Conservation (phyloP, 2,113 vertebrate species). For the Irena cyanogastra region DNA sequence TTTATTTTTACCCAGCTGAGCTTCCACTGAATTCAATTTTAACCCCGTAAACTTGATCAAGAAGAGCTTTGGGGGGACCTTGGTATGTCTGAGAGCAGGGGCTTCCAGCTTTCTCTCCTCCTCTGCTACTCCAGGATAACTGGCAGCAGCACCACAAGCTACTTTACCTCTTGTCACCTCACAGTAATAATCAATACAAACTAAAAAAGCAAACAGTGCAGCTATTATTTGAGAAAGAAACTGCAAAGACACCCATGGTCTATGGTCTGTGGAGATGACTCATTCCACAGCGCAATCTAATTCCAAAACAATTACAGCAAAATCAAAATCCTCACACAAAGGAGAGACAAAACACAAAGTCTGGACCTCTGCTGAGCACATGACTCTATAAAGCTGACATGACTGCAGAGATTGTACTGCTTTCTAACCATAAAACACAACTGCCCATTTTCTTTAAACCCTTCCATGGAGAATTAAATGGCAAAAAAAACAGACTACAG, state of each 20-base stretch:
- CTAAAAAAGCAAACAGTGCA: not conserved
- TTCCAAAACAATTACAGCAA: conserved; percentile 53
- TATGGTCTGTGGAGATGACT: conserved; percentile 45
- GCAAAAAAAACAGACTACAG: not conserved
- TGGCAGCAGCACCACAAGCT: not conserved
- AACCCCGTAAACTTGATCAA: not conserved
- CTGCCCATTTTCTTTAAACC: not conserved
- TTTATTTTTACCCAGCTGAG: not conserved
- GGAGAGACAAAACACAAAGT: not conserved
- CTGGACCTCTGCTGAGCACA: conserved; percentile 14
- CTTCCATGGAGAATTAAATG: not conserved
- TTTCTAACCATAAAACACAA: not conserved
- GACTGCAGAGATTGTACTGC: not conserved
- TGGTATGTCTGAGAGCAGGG: not conserved
- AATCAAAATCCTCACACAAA: conserved; percentile 37
- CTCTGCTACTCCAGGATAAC: not conserved
- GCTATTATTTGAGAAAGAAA: conserved; percentile 18
- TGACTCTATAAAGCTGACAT: not conserved
- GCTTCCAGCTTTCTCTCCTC: not conserved
- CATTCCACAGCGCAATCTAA: conserved; percentile 46
- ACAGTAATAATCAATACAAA: not conserved
- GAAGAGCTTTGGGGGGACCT: not conserved
- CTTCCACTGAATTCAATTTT: not conserved
- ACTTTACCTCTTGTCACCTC: not conserved
- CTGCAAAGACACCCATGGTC: conserved; percentile 15